phyloP scores from a whole-genome alignment of 2,113 vertebrate genomes.

The Hippolais icterina region DNA sequence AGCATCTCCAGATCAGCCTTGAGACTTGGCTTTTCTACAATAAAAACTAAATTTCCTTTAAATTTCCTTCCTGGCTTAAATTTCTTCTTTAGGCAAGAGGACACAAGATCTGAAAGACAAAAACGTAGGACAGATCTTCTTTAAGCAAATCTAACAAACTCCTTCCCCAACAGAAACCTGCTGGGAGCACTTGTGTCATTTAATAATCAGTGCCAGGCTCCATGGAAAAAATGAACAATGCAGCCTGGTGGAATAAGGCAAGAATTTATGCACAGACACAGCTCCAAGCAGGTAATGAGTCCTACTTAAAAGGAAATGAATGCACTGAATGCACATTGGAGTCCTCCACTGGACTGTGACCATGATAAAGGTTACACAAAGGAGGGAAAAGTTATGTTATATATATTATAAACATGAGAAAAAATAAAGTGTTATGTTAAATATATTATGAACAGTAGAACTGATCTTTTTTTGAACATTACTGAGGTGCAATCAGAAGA shows the following conservation, averaged over 20 bases:
- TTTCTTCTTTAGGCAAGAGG: neutral
- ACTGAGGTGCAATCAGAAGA: neutral
- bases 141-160: neutral
- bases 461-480: neutral
- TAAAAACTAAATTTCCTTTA: neutral
- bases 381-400: neutral
- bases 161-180: neutral
- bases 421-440: neutral
- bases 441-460: neutral
- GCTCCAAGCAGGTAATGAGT: neutral
- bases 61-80: neutral
- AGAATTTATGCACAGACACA: neutral
- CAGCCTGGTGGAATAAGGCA: neutral
- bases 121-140: neutral
- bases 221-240: neutral
- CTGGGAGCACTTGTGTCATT: neutral
- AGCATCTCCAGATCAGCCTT: neutral
- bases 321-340: neutral
- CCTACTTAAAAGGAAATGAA: neutral
- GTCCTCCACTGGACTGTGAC: neutral
- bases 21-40: neutral
- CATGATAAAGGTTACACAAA: neutral
- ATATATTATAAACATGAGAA: neutral
- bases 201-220: neutral
- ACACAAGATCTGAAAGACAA: neutral